Evolutionary conservation across 2,113 vertebrate genomes (phyloP).

Genomic region (Stomatorhinus ivindoensis): DNA sequence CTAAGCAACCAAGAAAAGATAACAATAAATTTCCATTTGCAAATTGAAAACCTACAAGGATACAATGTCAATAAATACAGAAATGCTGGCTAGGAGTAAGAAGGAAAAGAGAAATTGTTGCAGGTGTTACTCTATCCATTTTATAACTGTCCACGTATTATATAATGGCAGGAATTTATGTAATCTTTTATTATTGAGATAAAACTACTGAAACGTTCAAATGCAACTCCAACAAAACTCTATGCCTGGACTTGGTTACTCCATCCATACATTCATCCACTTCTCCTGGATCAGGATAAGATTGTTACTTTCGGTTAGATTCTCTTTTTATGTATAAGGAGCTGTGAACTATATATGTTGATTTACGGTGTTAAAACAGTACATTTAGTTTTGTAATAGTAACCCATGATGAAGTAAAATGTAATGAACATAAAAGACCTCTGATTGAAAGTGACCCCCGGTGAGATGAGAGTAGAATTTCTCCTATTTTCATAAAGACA

Average conservation of each 20-base stretch:
- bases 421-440: neutral
- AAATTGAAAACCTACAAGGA: neutral
- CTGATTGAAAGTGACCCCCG: neutral
- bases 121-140: neutral
- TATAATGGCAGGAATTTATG: neutral
- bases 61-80: neutral
- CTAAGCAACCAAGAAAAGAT: neutral
- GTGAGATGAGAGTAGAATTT: neutral
- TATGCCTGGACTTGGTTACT: neutral
- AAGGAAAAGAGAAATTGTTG: neutral
- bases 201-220: neutral
- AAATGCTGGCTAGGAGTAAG: neutral
- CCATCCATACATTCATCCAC: no score
- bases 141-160: neutral
- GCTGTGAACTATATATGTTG: neutral
- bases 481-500: neutral
- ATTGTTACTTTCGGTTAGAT: neutral
- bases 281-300: no score
- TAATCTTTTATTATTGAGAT: neutral
- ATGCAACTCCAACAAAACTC: neutral
- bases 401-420: neutral
- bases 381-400: neutral
- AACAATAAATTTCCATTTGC: neutral
- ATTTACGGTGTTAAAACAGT: neutral
- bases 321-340: neutral